Evolutionary conservation across 37 sponge, comb jelly and placozoan genomes (phyloP).

Genomic region (Corticium candelabrum): DNA sequence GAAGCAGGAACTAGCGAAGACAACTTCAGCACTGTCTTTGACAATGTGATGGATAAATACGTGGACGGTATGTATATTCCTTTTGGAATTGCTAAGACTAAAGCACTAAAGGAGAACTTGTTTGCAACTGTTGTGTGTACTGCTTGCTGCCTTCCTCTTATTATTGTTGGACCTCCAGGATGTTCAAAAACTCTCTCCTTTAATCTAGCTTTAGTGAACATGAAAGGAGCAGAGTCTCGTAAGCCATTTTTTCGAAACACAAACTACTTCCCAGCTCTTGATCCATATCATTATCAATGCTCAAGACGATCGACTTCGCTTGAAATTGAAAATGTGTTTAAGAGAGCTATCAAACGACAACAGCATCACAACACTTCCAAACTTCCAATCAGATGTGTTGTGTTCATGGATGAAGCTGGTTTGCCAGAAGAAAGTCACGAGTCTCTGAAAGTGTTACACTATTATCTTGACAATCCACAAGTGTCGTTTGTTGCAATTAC

Average conservation of each 20-base stretch:
- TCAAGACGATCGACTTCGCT: slow-evolving; percentile 75
- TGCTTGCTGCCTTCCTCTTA: slow-evolving; percentile 63
- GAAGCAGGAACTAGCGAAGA: neutral
- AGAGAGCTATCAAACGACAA: slow-evolving; percentile 73
- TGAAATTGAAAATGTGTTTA: slow-evolving; percentile 80
- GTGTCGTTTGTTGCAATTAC: slow-evolving; percentile 90
- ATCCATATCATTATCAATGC: slow-evolving; percentile 82
- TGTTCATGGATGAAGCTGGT: slow-evolving; percentile 96
- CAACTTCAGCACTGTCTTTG: neutral
- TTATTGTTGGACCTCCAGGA: slow-evolving; percentile 87
- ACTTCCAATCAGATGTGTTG: slow-evolving; percentile 23
- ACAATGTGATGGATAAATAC: slow-evolving; percentile 40
- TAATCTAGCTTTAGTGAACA: slow-evolving; percentile 63
- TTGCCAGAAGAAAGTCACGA: slow-evolving; percentile 80
- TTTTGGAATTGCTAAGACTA: slow-evolving; percentile 72
- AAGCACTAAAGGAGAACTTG: slow-evolving; percentile 79
- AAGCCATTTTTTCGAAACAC: slow-evolving; percentile 39
- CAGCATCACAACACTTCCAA: neutral
- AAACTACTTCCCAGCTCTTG: slow-evolving; percentile 46
- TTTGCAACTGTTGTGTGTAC: slow-evolving; percentile 77
- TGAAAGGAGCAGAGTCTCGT: slow-evolving; percentile 71
- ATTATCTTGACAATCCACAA: slow-evolving; percentile 68
- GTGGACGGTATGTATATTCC: slow-evolving; percentile 46
- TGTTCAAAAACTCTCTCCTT: slow-evolving; percentile 88
- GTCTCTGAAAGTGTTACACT: slow-evolving; percentile 79